A percentile compares a stretch with the other conserved stretches of the same genome.
Evolutionary conservation across 2,888 invertebrate species (phyloP).

Genomic region (Phlogophora meticulosa): DNA sequence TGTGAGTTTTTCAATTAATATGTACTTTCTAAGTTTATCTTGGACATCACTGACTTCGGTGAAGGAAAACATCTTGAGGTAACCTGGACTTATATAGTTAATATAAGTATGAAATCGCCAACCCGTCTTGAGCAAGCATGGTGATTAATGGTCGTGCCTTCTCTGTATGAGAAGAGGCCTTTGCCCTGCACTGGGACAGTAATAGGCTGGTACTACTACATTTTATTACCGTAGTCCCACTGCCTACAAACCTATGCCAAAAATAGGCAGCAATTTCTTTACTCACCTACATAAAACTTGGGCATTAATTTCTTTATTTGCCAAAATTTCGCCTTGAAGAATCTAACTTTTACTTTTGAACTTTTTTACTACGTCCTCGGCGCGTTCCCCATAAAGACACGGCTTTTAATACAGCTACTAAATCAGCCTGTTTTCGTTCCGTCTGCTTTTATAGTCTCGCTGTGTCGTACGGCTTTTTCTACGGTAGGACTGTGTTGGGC

Average conservation of each 20-base stretch:
- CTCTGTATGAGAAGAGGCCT: no score
- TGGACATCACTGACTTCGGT: no score
- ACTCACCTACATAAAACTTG: slow-evolving; percentile 26
- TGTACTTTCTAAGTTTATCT: no score
- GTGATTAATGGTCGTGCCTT: no score
- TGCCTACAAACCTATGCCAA: neutral
- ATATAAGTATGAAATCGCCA: no score
- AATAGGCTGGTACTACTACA: no score
- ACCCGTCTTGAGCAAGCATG: no score
- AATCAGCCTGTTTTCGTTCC: slow-evolving; percentile 16
- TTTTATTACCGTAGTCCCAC: neutral
- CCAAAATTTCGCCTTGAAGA: slow-evolving; percentile 8
- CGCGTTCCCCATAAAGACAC: slow-evolving; percentile 9
- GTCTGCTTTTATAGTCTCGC: slow-evolving; percentile 12
- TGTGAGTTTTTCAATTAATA: no score
- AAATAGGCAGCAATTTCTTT: neutral
- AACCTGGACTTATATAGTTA: no score
- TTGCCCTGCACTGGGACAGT: no score
- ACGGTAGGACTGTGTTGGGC: neutral
- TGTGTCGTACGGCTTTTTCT: slow-evolving; percentile 14
- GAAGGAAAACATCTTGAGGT: no score
- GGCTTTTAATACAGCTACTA: slow-evolving; percentile 4
- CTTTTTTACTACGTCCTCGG: slow-evolving; percentile 33
- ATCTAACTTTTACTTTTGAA: slow-evolving; percentile 21
- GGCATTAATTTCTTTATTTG: slow-evolving; percentile 24